Evolutionary conservation across 2,888 invertebrate species (phyloP), one percentile per base, ranked within the genome.

Genomic region (Macrostomum cliftonense): DNA sequence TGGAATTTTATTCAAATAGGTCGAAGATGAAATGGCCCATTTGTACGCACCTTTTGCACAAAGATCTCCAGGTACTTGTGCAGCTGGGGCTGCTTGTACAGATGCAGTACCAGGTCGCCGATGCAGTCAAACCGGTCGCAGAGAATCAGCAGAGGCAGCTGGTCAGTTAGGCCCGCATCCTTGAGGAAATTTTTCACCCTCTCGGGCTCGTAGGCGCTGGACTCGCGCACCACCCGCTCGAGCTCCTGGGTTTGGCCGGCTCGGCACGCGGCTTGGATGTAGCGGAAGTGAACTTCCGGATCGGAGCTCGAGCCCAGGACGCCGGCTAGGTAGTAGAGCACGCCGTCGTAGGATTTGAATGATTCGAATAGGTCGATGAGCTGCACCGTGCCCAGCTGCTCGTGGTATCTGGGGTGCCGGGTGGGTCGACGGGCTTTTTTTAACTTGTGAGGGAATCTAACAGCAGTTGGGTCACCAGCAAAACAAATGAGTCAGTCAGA

Each of bases 21-120:
- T 28, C 9, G 4, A 4, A 28, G 28, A 7, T 9, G 9, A 9
- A 28, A 28, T 28, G 28, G n/a, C 9, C 4, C 4, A 28, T 28
- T 28, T 28, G 28, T 9, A 28, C 28, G 9, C 4, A 28, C 85
- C 77, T 99, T 99, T 71, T 97, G 97, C 47, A 99, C 97, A 67
- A 97, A 97, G 59, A 97, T 97, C 74, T 97, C 97, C 63, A 99
- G 97, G 71, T 99, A 99, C 70, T 99, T 99, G 71, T 97, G 95
- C 57, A 95, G 76, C 65, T 87, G 91, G 65, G 86, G 91, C 74
- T 97, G 97, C 56, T 97, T 79, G 71, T 97, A 99, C 54, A 99
- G 75, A 67, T 99, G 97, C 46, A 99, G 78, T 17, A 97, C 95
- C 52, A 89, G 76, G 72, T 97, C 97, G 71, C 99, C 97, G 1